Base-by-base conservation (phyloP, 2,113 vertebrate species). In the Clarias gariepinus region DNA sequence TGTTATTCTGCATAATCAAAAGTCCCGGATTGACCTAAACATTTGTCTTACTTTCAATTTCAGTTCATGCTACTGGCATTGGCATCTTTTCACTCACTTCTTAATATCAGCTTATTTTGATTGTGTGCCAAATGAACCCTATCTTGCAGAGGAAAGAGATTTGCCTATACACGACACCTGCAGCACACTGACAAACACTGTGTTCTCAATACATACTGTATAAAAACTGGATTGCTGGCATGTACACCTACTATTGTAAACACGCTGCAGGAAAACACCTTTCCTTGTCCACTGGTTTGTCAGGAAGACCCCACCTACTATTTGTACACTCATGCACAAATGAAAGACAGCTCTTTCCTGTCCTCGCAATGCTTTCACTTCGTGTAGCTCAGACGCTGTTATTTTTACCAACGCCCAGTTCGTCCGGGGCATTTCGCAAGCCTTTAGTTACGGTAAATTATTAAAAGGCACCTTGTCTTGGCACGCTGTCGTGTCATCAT, bases 381-480 rank as follows among this genome's bases (percentile, higher is more conserved):
- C 81, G 52, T 61, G 33, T 64, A 28, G 76, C 66, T 33, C 63
- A 23, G 66, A 19, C 4, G 63, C 57, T 63, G 47, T 84, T 85
- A 86, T 90, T 88, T 87, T 86, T 83, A 77, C 41, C 76, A 36
- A 10, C 18, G 4, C 73, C 68, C 81, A 84, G 52, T 69, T 30
- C 25, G 9, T 28, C 57, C 28, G 4, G 85, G 52, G 30, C n/a
- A 71, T 57, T 84, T 76, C 71, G 4, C 1, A 91, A 89, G 89
- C 88, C 86, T 86, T 88, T 89, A 85, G 90, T 89, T 93, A 93
- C 88, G 90, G 81, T 84, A 87, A 82, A 90, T 89, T 58, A 89
- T 80, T 87, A 60, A 88, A 80, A 87, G 84, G 84, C 85, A 53
- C 86, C 66, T 81, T 87, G 81, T 87, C 68, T 87, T 78, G 47